These are phyloP conservation scores for Campoletis raptor DNA, from an alignment of 2,888 invertebrate species.

Conservation along the genomic window DNA sequence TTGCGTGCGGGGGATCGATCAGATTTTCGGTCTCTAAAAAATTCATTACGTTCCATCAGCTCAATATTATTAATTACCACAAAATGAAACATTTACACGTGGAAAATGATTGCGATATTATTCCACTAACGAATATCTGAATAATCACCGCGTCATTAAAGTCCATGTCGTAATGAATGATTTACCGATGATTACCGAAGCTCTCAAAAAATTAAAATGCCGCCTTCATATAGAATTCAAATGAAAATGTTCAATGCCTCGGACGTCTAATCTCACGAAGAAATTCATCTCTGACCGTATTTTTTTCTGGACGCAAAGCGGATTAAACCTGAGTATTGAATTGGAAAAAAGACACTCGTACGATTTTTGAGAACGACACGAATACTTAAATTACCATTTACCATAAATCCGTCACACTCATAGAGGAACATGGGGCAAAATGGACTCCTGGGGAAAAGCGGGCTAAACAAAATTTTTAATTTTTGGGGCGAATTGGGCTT, in stretches of 20 bases:
- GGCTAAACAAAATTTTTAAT: too few relatives aligned
- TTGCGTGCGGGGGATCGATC: not conserved
- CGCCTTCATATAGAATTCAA: not conserved
- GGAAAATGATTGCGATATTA: not conserved
- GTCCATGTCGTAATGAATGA: not conserved
- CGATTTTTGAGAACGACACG: conserved; percentile 21
- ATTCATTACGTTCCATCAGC: not conserved
- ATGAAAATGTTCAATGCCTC: conserved; percentile 7
- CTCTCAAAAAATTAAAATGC: not conserved
- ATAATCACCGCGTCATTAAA: not conserved
- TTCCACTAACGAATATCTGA: not conserved
- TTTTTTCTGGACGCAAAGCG: conserved; percentile 28
- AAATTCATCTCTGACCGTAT: conserved; percentile 22
- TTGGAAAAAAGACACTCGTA: conserved; percentile 5
- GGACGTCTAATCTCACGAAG: conserved; percentile 4
- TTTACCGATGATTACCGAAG: not conserved
- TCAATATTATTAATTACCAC: not conserved
- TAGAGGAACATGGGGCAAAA: too few relatives aligned
- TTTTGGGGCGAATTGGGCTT: too few relatives aligned
- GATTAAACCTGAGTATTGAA: conserved; percentile 22
- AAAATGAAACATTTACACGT: not conserved
- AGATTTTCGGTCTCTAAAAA: not conserved
- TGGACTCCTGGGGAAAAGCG: too few relatives aligned
- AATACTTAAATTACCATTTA: not conserved
- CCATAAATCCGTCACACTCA: conserved; percentile 11